Evolutionary conservation across 2,797 vertebrate species (phyloP).

Genomic region (Molossus alvarezi): DNA sequence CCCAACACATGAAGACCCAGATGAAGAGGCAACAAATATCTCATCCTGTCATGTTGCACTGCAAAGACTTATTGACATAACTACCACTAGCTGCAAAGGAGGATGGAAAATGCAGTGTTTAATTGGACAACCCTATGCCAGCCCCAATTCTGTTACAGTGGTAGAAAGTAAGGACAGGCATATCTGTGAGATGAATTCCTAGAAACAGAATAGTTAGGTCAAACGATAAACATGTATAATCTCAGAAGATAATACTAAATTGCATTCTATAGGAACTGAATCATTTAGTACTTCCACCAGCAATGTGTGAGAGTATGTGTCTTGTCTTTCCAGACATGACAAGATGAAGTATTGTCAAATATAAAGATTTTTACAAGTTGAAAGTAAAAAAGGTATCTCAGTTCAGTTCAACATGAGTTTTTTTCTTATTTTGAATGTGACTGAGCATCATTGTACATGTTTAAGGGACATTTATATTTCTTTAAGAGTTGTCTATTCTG

Average conservation of each 20-base stretch:
- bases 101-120: background rate
- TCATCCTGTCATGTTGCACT: background rate
- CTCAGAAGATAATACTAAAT: background rate
- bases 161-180: background rate
- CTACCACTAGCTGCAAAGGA: background rate
- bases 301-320: background rate
- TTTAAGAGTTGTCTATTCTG: background rate
- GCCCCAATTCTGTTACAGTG: background rate
- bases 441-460: background rate
- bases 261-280: background rate
- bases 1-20: background rate
- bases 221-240: background rate
- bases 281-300: background rate
- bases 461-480: background rate
- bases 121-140: background rate
- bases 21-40: background rate
- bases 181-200: background rate
- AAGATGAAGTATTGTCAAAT: background rate
- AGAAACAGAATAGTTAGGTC: background rate
- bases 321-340: background rate
- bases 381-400: background rate
- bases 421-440: slow-evolving; percentile 46
- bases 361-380: background rate
- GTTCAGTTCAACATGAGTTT: background rate
- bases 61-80: background rate